phyloP scores from a whole-genome alignment of 2,888 invertebrate species.

The Tenthredo mesomela region DNA sequence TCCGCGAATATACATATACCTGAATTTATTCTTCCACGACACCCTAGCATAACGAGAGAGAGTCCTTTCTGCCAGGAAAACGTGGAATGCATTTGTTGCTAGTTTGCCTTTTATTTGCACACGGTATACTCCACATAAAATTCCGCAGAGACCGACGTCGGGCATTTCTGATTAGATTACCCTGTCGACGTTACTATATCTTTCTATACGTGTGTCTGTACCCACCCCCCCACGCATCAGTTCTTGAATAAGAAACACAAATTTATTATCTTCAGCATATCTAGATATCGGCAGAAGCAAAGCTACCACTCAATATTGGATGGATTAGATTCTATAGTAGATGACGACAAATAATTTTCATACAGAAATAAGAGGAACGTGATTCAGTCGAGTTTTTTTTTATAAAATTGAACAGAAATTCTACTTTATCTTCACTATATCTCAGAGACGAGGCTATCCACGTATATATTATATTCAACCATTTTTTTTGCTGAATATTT shows the following conservation, averaged over 20 bases:
- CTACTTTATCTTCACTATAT: neutral
- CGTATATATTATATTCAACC: too few species aligned
- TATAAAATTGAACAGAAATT: neutral
- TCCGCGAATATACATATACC: conserved; percentile 8
- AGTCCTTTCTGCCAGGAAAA: neutral
- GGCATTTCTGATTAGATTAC: conserved; percentile 56
- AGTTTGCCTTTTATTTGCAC: conserved; percentile 34
- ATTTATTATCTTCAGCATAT: conserved; percentile 3
- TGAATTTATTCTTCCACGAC: conserved; percentile 11
- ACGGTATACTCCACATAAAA: conserved; percentile 22
- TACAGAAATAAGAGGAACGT: neutral
- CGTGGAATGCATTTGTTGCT: conserved; percentile 41
- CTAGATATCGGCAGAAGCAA: neutral
- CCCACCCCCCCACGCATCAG: neutral
- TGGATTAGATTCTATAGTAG: neutral
- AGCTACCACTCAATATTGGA: conserved; percentile 14
- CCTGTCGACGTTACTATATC: conserved; percentile 19
- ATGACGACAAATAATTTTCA: neutral
- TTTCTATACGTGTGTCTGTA: neutral
- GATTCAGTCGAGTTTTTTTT: neutral
- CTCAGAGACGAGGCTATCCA: neutral
- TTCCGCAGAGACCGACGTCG: conserved; percentile 43
- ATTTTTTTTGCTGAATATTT: neutral
- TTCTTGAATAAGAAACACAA: neutral
- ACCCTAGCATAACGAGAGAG: conserved; percentile 32